phyloP scores from a whole-genome alignment of 2,797 vertebrate genomes.

The Thaleichthys pacificus region DNA sequence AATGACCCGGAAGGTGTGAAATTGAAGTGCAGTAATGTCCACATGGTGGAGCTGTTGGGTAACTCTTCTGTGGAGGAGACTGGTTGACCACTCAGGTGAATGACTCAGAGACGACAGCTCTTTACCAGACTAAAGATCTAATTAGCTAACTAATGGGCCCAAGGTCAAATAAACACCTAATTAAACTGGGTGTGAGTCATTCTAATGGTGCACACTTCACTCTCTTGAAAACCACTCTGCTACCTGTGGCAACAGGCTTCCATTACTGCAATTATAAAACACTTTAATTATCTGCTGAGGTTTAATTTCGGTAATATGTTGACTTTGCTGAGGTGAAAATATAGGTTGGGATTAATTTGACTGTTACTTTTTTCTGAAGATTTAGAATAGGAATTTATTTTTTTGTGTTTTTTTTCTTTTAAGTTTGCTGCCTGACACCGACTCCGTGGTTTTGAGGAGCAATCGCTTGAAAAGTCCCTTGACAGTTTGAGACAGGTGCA shows the following conservation, averaged over 20 bases:
- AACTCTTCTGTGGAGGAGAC: background rate
- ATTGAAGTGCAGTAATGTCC: slow-evolving; percentile 9
- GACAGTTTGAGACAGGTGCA: too few relatives aligned
- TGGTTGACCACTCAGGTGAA: background rate
- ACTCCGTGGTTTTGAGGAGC: too few relatives aligned
- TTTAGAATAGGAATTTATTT: background rate
- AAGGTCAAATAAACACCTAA: background rate
- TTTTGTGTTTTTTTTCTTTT: too few relatives aligned
- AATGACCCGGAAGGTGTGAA: background rate
- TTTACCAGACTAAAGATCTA: background rate
- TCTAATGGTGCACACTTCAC: background rate
- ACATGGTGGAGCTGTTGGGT: slow-evolving; percentile 18
- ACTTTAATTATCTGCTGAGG: background rate
- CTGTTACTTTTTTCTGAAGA: background rate
- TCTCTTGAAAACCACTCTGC: background rate
- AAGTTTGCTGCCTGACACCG: too few relatives aligned
- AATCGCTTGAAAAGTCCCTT: too few relatives aligned
- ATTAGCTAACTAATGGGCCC: background rate
- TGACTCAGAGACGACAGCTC: background rate
- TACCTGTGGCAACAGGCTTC: background rate
- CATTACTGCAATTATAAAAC: background rate
- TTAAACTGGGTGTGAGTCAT: background rate
- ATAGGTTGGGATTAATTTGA: background rate
- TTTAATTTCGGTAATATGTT: background rate
- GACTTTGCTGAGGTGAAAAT: background rate